Conservation (phyloP, 2,797 vertebrate species). For the Galago senegalensis region DNA sequence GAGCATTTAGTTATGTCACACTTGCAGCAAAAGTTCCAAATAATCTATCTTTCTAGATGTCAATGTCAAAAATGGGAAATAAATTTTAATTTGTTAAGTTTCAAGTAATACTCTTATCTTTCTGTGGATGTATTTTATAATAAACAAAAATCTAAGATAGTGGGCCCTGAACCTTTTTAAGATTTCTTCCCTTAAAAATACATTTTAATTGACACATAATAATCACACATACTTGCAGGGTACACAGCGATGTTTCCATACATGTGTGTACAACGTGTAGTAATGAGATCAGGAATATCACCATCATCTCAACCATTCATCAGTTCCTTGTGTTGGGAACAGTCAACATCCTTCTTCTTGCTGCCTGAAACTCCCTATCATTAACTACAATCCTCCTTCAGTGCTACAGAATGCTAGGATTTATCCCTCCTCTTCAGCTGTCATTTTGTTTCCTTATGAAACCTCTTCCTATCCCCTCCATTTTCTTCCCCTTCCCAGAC, state of each 20-base stretch:
- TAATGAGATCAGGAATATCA: neutral
- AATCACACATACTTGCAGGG: neutral
- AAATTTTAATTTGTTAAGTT: neutral
- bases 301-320: neutral
- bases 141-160: neutral
- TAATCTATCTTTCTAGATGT: constrained; percentile 36
- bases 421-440: neutral
- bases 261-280: neutral
- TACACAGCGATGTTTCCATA: neutral
- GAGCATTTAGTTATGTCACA: neutral
- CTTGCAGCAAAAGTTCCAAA: constrained; percentile 50
- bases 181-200: neutral
- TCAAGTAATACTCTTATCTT: constrained; percentile 18
- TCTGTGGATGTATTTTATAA: neutral
- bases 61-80: constrained; percentile 4
- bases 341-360: neutral
- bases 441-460: neutral
- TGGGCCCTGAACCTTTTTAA: neutral
- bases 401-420: neutral
- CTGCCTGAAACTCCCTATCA: neutral
- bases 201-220: neutral
- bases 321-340: neutral
- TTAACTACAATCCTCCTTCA: neutral
- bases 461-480: neutral
- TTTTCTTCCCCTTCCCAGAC: neutral